Percentiles rank a stretch among this genome's conserved stretches.
These are phyloP conservation scores for Nebria ingens DNA, from an alignment of 1,140 invertebrate species.

Conservation along the genomic window DNA sequence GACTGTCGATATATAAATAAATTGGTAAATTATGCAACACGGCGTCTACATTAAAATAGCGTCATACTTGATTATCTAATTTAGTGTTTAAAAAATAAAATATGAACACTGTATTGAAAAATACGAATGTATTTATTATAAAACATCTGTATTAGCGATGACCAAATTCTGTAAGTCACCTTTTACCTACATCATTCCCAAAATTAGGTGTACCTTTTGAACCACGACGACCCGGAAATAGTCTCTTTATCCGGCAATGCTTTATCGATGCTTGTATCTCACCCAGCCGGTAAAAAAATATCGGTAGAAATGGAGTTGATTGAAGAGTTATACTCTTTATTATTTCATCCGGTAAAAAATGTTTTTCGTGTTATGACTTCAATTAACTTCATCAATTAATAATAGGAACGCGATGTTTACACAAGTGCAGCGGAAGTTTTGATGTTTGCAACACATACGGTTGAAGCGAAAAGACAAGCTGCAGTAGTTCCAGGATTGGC, in stretches of 20 bases:
- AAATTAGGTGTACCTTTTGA: conserved; percentile 20
- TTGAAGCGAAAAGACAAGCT: conserved; percentile 22
- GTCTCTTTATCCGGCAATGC: conserved; percentile 17
- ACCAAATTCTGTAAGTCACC: background rate
- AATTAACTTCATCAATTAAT: no score
- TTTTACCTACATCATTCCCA: no score
- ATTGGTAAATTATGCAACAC: conserved; percentile 17
- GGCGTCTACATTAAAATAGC: no score
- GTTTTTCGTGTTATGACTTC: background rate
- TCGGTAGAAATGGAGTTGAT: conserved; percentile 20
- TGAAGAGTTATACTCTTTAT: conserved; percentile 21
- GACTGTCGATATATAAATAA: conserved; percentile 19
- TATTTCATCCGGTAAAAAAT: no score
- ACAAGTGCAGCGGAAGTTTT: conserved; percentile 23
- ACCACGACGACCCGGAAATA: conserved; percentile 16
- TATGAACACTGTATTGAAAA: no score
- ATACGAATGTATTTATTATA: background rate
- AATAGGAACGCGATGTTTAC: conserved; percentile 21
- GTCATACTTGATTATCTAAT: no score
- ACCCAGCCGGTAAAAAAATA: conserved; percentile 21
- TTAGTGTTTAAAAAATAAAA: no score
- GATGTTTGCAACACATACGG: conserved; percentile 28
- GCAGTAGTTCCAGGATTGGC: conserved; percentile 20
- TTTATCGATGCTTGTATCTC: conserved; percentile 19
- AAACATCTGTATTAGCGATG: conserved; percentile 12